Evolutionary conservation across 2,113 vertebrate species (phyloP).

Genomic region (Gallinago paraguaiae): DNA sequence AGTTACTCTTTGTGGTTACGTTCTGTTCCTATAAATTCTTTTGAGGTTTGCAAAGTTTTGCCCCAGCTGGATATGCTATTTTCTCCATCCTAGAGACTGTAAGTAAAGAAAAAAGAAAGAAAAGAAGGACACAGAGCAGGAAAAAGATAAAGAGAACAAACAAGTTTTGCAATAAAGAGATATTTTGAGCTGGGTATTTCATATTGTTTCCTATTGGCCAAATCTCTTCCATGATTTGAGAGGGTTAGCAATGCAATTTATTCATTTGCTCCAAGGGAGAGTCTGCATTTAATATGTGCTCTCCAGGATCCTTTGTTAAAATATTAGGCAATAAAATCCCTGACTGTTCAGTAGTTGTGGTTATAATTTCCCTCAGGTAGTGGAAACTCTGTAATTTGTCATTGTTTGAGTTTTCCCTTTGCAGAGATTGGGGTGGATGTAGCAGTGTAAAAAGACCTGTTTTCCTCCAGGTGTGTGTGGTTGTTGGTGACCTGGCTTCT

Average conservation of each 20-base stretch:
- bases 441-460: neutral
- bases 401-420: neutral
- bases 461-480: neutral
- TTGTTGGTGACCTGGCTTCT: neutral
- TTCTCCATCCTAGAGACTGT: neutral
- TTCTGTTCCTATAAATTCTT: slow-evolving; percentile 19
- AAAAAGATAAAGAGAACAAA: neutral
- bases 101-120: neutral
- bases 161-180: neutral
- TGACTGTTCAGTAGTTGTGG: slow-evolving; percentile 12
- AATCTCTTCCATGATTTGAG: neutral
- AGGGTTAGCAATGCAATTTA: slow-evolving; percentile 21
- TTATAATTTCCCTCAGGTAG: slow-evolving; percentile 66
- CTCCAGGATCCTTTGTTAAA: slow-evolving; percentile 45
- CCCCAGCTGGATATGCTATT: slow-evolving; percentile 18
- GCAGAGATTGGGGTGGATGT: neutral
- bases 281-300: slow-evolving; percentile 43
- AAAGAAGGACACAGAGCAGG: neutral
- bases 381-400: slow-evolving; percentile 35
- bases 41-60: slow-evolving; percentile 12
- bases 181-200: neutral
- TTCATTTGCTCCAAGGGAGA: slow-evolving; percentile 38
- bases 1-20: neutral
- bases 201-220: slow-evolving; percentile 2
- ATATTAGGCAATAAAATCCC: slow-evolving; percentile 64